Base-by-base conservation (phyloP, 2,797 vertebrate genomes). In the Geotrypetes seraphini region DNA sequence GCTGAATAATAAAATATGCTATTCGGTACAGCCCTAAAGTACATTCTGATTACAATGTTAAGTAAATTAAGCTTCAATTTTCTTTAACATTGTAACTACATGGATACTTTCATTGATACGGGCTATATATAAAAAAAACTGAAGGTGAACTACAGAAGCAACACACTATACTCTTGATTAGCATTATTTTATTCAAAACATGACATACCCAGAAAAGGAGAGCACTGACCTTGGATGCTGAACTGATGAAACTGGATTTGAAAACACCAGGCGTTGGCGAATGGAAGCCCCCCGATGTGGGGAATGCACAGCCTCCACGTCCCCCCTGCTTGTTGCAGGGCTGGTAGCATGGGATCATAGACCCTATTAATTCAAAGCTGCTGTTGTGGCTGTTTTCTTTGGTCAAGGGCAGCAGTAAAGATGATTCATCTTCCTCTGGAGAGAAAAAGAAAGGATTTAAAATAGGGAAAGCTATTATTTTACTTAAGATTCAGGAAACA, bases 381-480 rank as follows among this genome's bases (percentile, higher is more conserved):
- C 92, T 96, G 66, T 96, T 97, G 58, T 96, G 91, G 61, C 93
- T 96, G 65, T 67, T 90, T 31, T 97, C 92, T 55, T 96, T 97
- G 2, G 72, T 75, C 28, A 87, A 59, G 1, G 60, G 62, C 4
- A 67, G 19, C 43, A 94, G 43, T 63, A 79, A 79, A 35, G 82
- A 85, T 5, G 90, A 92, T 4, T 99, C 93, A 14, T 85, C 82
- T 34, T 99, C 93, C 33, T 96, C 92, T 96, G 65, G 31, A n/a
- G n/a, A n/a, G n/a, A n/a, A n/a, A n/a, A n/a, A n/a, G n/a, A n/a
- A n/a, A n/a, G n/a, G n/a, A n/a, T n/a, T n/a, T n/a, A n/a, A n/a
- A n/a, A n/a, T n/a, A n/a, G n/a, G n/a, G n/a, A n/a, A n/a, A 25
- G 13, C 10, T 24, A 14, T 14, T 25, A 15, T 15, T 24, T 13